Conservation (phyloP, 2,888 invertebrate genomes). For the Heteropelma amictum region DNA sequence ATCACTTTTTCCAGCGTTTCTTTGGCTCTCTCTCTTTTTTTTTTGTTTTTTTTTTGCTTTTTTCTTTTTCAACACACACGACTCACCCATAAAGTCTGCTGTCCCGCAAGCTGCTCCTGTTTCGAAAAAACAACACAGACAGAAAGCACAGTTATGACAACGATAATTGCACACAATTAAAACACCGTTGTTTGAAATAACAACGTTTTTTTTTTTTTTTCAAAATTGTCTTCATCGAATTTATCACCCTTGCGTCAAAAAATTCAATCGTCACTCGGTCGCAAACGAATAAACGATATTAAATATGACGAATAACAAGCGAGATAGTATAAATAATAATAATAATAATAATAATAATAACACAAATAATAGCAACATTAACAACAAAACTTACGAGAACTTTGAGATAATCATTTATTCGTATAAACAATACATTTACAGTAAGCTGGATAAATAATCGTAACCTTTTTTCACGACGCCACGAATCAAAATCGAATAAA, state of each 20-base stretch:
- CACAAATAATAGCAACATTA: constrained; percentile 19
- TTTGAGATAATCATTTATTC: constrained; percentile 70
- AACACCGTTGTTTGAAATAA: constrained; percentile 14
- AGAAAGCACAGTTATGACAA: constrained; percentile 71
- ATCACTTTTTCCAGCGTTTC: too few relatives aligned
- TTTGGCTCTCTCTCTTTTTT: neutral
- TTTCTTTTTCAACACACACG: constrained; percentile 56
- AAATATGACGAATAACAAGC: neutral
- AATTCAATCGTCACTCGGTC: too few relatives aligned
- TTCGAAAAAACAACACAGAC: constrained; percentile 70
- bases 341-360: constrained; percentile 51
- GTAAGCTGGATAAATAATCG: constrained; percentile 67
- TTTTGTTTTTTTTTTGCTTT: constrained; percentile 31
- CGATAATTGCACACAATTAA: constrained; percentile 28
- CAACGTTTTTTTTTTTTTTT: constrained; percentile 9
- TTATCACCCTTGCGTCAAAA: neutral
- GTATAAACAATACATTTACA: constrained; percentile 68
- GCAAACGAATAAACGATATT: constrained; percentile 49
- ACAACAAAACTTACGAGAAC: constrained; percentile 60
- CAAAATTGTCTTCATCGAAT: neutral
- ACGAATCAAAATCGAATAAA: constrained; percentile 19
- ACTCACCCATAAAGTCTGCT: constrained; percentile 92
- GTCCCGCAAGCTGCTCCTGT: constrained; percentile 93
- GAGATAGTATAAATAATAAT: constrained; percentile 25
- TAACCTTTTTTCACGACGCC: constrained; percentile 61